Evolutionary conservation across 1,140 invertebrate genomes (phyloP).

Genomic region (Nephila pilipes): DNA sequence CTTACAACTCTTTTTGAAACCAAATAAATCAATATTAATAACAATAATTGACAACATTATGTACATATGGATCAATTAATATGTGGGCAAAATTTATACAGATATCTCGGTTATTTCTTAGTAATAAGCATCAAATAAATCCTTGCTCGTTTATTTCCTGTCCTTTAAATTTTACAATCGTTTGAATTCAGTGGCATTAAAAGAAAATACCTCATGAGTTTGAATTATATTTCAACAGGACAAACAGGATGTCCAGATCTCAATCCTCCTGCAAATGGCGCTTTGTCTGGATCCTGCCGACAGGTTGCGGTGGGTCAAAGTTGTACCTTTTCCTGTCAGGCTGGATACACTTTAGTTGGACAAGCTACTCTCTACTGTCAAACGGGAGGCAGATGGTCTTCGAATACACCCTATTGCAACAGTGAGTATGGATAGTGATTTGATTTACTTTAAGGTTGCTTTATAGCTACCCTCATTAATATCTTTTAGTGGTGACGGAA

Average conservation of each 20-base stretch:
- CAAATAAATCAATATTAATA: too few species aligned
- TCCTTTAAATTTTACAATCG: too few species aligned
- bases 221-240: background rate
- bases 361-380: slow-evolving; percentile 44
- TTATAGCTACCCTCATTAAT: background rate
- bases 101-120: too few species aligned
- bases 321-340: slow-evolving; percentile 69
- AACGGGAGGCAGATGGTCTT: slow-evolving; percentile 57
- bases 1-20: too few species aligned
- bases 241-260: slow-evolving; percentile 38
- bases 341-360: slow-evolving; percentile 63
- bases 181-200: too few species aligned
- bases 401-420: slow-evolving; percentile 40
- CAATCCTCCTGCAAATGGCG: slow-evolving; percentile 64
- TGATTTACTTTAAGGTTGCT: too few species aligned
- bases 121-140: too few species aligned
- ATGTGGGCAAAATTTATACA: too few species aligned
- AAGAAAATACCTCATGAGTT: too few species aligned
- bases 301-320: slow-evolving; percentile 29
- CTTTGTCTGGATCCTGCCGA: slow-evolving; percentile 33
- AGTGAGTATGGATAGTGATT: background rate
- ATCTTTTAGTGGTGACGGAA: background rate
- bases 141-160: too few species aligned
- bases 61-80: too few species aligned
- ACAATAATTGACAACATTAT: too few species aligned